Evolutionary conservation across 2,888 invertebrate species (phyloP).

Genomic region (Nephrocerus scutellatus): DNA sequence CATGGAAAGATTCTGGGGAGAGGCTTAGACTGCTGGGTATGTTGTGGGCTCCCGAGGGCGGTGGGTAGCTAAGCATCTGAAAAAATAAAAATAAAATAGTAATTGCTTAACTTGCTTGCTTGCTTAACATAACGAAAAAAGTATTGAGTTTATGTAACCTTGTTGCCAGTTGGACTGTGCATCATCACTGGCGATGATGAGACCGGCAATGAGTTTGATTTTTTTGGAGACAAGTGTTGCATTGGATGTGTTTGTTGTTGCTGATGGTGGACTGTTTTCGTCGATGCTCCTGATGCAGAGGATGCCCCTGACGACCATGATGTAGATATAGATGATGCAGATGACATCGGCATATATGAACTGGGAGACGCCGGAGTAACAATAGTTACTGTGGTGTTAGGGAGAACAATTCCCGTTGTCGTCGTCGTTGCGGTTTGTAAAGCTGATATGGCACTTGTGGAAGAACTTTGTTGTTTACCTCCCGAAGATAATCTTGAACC

Average conservation of each 20-base stretch:
- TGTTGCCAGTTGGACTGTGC: slow-evolving; percentile 38
- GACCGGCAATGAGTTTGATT: slow-evolving; percentile 42
- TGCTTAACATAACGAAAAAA: not conserved
- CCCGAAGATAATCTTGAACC: slow-evolving; percentile 16
- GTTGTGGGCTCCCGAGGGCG: slow-evolving; percentile 24
- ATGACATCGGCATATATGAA: slow-evolving; percentile 15
- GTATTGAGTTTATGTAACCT: slow-evolving; percentile 18
- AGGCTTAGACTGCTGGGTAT: slow-evolving; percentile 27
- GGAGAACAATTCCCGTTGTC: slow-evolving; percentile 18
- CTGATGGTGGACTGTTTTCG: slow-evolving; percentile 49
- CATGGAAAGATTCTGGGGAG: slow-evolving; percentile 45
- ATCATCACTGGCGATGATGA: slow-evolving; percentile 30
- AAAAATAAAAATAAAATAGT: slow-evolving; percentile 5
- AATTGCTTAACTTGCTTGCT: not conserved
- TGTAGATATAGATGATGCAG: slow-evolving; percentile 18
- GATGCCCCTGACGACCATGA: slow-evolving; percentile 5
- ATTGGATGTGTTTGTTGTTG: slow-evolving; percentile 39
- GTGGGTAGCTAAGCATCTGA: slow-evolving; percentile 37
- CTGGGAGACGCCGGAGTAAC: slow-evolving; percentile 1
- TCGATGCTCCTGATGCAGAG: slow-evolving; percentile 9
- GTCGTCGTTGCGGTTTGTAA: slow-evolving; percentile 12
- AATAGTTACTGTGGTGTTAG: slow-evolving; percentile 14
- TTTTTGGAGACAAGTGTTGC: slow-evolving; percentile 37
- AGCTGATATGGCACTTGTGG: slow-evolving; percentile 36
- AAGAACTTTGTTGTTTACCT: slow-evolving; percentile 30